Percentiles rank a stretch among this genome's conserved stretches.
These are phyloP conservation scores for Deilephila porcellus DNA, from an alignment of 2,888 invertebrate species.

Conservation along the genomic window DNA sequence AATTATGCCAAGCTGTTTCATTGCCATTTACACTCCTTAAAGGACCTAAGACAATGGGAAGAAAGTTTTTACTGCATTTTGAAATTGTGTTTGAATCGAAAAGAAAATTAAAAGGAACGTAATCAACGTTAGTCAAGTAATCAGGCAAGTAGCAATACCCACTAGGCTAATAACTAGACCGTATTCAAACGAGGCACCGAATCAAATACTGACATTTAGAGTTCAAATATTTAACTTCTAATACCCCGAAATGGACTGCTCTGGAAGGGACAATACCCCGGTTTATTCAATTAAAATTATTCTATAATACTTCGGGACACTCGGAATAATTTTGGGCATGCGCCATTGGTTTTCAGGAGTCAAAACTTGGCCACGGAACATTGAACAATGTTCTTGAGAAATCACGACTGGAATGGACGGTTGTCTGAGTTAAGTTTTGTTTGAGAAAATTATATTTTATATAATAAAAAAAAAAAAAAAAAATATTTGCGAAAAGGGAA, in stretches of 20 bases:
- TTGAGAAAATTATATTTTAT: too few relatives aligned
- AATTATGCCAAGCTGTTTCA: too few relatives aligned
- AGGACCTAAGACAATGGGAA: too few relatives aligned
- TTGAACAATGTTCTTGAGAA: conserved; percentile 9
- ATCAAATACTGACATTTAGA: conserved; percentile 18
- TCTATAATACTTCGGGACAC: conserved; percentile 28
- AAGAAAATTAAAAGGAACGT: too few relatives aligned
- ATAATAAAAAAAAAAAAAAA: too few relatives aligned
- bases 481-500: too few relatives aligned
- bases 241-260: conserved; percentile 21
- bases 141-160: neutral
- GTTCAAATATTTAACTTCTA: conserved; percentile 30
- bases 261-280: conserved; percentile 9
- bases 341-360: conserved; percentile 2
- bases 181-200: conserved; percentile 18
- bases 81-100: too few relatives aligned
- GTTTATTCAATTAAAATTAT: conserved; percentile 31
- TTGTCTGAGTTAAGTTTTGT: neutral
- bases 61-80: too few relatives aligned
- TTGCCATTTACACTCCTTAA: too few relatives aligned
- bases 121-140: neutral
- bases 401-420: neutral
- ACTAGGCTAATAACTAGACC: neutral
- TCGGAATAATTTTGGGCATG: conserved; percentile 17
- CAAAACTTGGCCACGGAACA: conserved; percentile 9